Base-by-base conservation (phyloP, 2,113 vertebrate species). In the Carlito syrichta region DNA sequence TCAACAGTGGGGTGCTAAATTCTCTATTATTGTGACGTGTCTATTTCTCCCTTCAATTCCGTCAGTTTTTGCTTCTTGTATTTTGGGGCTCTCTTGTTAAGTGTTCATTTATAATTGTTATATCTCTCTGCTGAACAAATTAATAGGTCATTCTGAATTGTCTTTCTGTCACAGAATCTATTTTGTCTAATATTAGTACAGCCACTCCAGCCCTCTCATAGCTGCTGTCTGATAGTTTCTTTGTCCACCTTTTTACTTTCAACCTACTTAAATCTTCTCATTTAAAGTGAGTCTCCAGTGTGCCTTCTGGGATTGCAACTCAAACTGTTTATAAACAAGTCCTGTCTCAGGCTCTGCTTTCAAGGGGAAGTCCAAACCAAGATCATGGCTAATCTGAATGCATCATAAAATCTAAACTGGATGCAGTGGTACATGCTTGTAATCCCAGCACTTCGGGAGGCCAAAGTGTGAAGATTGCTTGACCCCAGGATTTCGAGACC, bases 341-440 rank as follows among this genome's bases (percentile, higher is more conserved):
- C 19, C n/a, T 48, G 45, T 19, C 38, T 25, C 27, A 5, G 71
- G 25, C 30, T 69, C 66, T 69, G 25, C 11, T 58, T 22, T 48
- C 85, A 43, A 45, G 32, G 17, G 12, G 35, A 62, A n/a, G 14
- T 20, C 0, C 48, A 50, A n/a, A 81, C 19, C 14, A 40, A 62
- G 43, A 35, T 8, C 10, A 45, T 0, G 0, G 52, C 10, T 40
- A 4, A 40, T 5, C 73, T 27, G 19, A 74, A n/a, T 7, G 2
- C 5, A 17, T 5, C 56, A 13, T 5, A 77, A 89, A 77, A 94
- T 50, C 0, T n/a, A n/a, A n/a, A n/a, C n/a, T n/a, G n/a, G n/a
- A n/a, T n/a, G n/a, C n/a, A n/a, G n/a, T n/a, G n/a, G n/a, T n/a
- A n/a, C n/a, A n/a, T n/a, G n/a, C n/a, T n/a, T n/a, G n/a, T n/a